phyloP scores from a whole-genome alignment of 2,888 invertebrate genomes.

The Melanophora roralis region DNA sequence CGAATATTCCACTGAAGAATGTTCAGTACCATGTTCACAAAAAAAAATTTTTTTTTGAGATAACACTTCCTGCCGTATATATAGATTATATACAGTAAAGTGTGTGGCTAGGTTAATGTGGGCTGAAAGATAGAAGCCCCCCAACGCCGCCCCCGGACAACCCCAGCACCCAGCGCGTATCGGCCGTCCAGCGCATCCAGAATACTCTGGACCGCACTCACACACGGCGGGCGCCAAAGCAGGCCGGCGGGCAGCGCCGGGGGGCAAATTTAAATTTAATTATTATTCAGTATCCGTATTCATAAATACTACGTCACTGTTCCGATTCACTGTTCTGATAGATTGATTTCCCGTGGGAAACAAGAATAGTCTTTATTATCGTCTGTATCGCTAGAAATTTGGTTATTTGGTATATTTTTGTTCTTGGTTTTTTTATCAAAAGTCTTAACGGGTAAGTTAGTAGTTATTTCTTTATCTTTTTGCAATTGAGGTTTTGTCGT shows the following conservation, averaged over 20 bases:
- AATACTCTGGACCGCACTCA: too few species aligned
- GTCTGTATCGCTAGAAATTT: neutral
- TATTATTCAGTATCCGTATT: neutral
- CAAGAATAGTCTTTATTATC: neutral
- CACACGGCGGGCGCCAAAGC: neutral
- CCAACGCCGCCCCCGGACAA: too few species aligned
- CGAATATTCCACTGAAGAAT: neutral
- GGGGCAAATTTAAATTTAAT: neutral
- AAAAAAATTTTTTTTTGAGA: too few species aligned
- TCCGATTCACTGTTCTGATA: neutral
- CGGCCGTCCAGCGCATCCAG: too few species aligned
- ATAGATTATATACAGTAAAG: neutral
- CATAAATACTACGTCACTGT: neutral
- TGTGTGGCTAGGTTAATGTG: too few species aligned
- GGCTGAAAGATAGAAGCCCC: too few species aligned
- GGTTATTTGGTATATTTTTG: neutral
- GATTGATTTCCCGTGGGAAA: neutral
- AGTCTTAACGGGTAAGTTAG: neutral
- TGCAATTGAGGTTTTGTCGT: neutral
- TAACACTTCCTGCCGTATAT: too few species aligned
- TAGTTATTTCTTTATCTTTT: neutral
- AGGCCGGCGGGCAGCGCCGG: neutral
- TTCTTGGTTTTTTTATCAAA: neutral
- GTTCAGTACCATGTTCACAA: too few species aligned
- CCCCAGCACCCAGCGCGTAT: too few species aligned